These are phyloP conservation scores for Pogonognathellus flavescens DNA, from an alignment of 1,140 invertebrate species.

Conservation along the genomic window DNA sequence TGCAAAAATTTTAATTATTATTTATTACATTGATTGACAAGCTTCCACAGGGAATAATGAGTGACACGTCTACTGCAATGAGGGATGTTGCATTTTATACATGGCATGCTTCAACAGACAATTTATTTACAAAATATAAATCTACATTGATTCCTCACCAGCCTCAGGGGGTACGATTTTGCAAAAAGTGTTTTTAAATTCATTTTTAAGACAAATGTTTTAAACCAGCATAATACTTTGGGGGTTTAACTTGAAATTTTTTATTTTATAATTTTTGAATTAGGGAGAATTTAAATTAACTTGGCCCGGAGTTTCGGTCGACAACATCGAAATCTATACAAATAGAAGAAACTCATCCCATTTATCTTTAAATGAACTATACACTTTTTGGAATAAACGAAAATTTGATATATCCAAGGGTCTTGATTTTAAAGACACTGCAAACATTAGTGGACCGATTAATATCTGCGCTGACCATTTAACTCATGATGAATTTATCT, in stretches of 20 bases:
- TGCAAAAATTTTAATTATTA: too few species aligned
- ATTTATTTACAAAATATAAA: background rate
- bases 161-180: background rate
- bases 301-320: background rate
- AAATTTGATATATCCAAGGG: slow-evolving; percentile 81
- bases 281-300: background rate
- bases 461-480: slow-evolving; percentile 81
- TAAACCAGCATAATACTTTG: background rate
- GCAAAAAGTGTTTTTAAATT: background rate
- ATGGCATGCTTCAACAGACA: background rate
- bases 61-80: too few species aligned
- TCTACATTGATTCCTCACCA: background rate
- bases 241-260: too few species aligned
- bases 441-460: slow-evolving; percentile 76
- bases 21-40: too few species aligned
- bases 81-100: background rate
- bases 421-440: slow-evolving; percentile 75
- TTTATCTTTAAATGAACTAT: slow-evolving; percentile 68
- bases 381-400: slow-evolving; percentile 82
- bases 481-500: slow-evolving; percentile 80
- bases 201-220: background rate
- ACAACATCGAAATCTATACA: background rate
- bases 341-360: background rate
- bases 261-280: too few species aligned
- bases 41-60: too few species aligned